Conservation (phyloP, 2,797 vertebrate species). For the Odontamblyopus lacepedii region DNA sequence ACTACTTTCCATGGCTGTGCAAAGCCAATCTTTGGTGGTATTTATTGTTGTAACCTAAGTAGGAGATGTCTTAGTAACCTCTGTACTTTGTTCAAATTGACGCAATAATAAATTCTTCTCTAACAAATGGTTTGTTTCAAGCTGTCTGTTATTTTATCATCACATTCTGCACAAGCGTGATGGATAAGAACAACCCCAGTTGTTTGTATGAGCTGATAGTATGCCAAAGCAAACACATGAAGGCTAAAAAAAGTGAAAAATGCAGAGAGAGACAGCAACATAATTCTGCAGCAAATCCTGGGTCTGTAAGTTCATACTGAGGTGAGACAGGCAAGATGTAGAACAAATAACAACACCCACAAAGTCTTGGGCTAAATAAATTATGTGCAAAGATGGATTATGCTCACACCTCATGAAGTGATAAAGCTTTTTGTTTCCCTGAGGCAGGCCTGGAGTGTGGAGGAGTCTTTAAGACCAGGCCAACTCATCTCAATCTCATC, state of each 20-base stretch:
- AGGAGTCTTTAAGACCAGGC: slow-evolving; percentile 76
- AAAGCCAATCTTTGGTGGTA: slow-evolving; percentile 44
- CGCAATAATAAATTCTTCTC: slow-evolving; percentile 69
- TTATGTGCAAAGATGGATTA: slow-evolving; percentile 80
- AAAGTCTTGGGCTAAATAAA: slow-evolving; percentile 89
- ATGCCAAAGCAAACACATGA: slow-evolving; percentile 94
- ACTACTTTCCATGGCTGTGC: slow-evolving; percentile 19
- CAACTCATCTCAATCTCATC: slow-evolving; percentile 74
- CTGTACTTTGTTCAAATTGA: slow-evolving; percentile 74
- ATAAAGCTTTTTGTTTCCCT: slow-evolving; percentile 68
- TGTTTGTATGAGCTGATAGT: slow-evolving; percentile 88
- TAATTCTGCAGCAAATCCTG: slow-evolving; percentile 83
- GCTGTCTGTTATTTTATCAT: slow-evolving; percentile 93
- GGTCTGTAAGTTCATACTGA: slow-evolving; percentile 87
- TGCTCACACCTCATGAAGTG: slow-evolving; percentile 70
- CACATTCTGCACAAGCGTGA: slow-evolving; percentile 90
- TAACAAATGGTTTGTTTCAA: slow-evolving; percentile 93
- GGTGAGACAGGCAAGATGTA: slow-evolving; percentile 90
- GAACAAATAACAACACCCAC: slow-evolving; percentile 90
- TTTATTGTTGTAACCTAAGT: slow-evolving; percentile 79
- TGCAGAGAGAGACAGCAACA: slow-evolving; percentile 80
- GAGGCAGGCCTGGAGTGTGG: slow-evolving; percentile 60
- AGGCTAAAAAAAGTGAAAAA: slow-evolving; percentile 59
- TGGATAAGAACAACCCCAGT: slow-evolving; percentile 88
- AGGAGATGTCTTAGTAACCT: slow-evolving; percentile 73